These are phyloP conservation scores for Zosterops lateralis DNA, from an alignment of 2,113 vertebrate genomes.

Conservation along the genomic window DNA sequence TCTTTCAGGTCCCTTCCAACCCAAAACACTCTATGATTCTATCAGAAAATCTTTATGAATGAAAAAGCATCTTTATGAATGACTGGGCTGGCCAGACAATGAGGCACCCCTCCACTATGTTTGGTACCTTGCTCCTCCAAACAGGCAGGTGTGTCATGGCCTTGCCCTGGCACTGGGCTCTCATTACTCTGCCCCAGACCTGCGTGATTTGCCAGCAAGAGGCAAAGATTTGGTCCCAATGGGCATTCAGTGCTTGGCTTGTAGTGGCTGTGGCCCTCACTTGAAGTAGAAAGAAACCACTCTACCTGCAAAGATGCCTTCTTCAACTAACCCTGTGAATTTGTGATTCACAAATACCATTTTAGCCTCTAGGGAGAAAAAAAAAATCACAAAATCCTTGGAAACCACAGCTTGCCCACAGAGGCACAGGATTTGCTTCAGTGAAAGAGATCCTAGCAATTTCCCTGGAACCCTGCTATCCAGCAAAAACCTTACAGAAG, in stretches of 20 bases:
- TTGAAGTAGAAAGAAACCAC: not conserved
- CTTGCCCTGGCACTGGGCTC: not conserved
- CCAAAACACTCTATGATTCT: not conserved
- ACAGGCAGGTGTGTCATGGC: fast-evolving
- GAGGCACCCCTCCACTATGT: not conserved
- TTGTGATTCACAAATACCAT: not conserved
- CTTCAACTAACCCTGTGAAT: not conserved
- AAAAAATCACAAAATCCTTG: not conserved
- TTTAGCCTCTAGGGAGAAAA: not conserved
- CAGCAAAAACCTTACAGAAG: not conserved
- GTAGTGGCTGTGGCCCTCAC: not conserved
- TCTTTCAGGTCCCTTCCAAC: not conserved
- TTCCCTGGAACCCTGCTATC: not conserved
- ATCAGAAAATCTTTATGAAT: too few relatives aligned
- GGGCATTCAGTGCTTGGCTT: not conserved
- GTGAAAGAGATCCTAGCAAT: not conserved
- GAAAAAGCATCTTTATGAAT: not conserved
- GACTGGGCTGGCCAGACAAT: not conserved
- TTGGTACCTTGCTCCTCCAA: not conserved
- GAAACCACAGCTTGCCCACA: not conserved
- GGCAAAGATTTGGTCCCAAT: not conserved
- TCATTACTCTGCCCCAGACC: fast-evolving
- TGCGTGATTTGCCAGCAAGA: not conserved
- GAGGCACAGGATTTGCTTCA: not conserved
- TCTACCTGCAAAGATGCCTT: not conserved